Base-by-base conservation (phyloP, 1,140 invertebrate species). In the Mercenaria mercenaria region DNA sequence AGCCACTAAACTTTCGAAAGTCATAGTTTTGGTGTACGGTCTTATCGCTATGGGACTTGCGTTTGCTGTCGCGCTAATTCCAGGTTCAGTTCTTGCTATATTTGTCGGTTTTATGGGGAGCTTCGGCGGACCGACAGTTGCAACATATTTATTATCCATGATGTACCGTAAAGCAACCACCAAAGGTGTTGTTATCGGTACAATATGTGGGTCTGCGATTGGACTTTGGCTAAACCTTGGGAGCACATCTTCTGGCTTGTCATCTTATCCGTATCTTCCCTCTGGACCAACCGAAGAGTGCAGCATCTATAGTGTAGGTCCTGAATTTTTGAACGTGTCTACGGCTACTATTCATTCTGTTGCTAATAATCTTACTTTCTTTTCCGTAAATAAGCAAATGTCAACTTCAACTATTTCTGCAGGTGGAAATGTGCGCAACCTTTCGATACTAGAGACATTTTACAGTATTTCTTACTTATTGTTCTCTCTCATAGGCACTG, bases 151-250 rank as follows among this genome's bases (percentile, higher is more conserved):
- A 3, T 20, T 76, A 3, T 34, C 72, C 8, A 10, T 41, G 8
- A 11, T 76, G 8, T 39, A 26, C 72, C 72, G 72, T 15, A 34
- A 34, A 13, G 32, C 39, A 41, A 76, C 72, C 2, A 76, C 72
- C 32, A 76, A 76, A 15, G 72, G 72, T n/a, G 15, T 76, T 8
- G 13, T 41, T n/a, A 39, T 76, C 18, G 72, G 72, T 18, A 20
- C 37, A n/a, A 41, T 37, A 26, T 41, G 8, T 41, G 72, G 72
- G 23, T 39, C 23, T 34, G 32, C 39, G 8, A 15, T 76, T n/a
- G 32, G 15, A 26, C 15, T 76, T 34, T 76, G 72, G 72, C 18
- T 76, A 41, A 76, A 76, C n/a, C 10, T 76, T 20, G 72, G 72
- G 10, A 41, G 41, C 10, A 34, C 23, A 3, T 76, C 39, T 41